Base-by-base conservation (phyloP, 2,888 invertebrate species). In the Gymnoscelis rufifasciata region DNA sequence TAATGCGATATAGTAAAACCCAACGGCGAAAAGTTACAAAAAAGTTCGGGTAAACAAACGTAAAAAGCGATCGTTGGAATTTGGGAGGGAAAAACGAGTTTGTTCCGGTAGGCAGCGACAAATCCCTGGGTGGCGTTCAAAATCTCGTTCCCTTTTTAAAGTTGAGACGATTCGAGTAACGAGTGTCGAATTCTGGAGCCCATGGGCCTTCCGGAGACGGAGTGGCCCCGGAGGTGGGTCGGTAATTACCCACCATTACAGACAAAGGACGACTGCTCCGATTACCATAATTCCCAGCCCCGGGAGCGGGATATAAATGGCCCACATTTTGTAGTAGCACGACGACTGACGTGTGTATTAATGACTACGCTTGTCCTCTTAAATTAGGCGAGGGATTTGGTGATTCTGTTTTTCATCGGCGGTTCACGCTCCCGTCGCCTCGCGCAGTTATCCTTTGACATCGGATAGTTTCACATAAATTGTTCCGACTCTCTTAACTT, bases 181-280 rank as follows among this genome's bases (percentile, higher is more conserved):
- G 87, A 86, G 83, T 83, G 86, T 84, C 86, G 87, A 86, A 84
- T 82, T 78, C 78, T 73, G 78, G 68, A 67, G 70, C 73, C 78
- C 66, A 58, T 72, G 78, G 77, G 71, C 74, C 78, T 74, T 71
- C 71, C 66, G 66, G 64, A 77, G 77, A 74, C 78, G 76, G 70
- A 82, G 77, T 76, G 81, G 77, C 84, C 83, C 83, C 74, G 72
- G 81, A 83, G 86, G 82, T 81, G 82, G 73, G 76, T 73, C 74
- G 63, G 84, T 87, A 88, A 88, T 88, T 87, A 86, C 86, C 84
- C 71, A 72, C 83, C 87, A 87, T 88, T 87, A 88, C 80, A 82
- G 84, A 87, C 87, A 86, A 87, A 84, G 86, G 87, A 86, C 84
- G 83, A 78, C 80, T 83, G 81, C 80, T 74, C 82, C 83, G 84